These are phyloP conservation scores for Ancistrus triradiatus DNA, from an alignment of 2,113 vertebrate species.

Conservation along the genomic window DNA sequence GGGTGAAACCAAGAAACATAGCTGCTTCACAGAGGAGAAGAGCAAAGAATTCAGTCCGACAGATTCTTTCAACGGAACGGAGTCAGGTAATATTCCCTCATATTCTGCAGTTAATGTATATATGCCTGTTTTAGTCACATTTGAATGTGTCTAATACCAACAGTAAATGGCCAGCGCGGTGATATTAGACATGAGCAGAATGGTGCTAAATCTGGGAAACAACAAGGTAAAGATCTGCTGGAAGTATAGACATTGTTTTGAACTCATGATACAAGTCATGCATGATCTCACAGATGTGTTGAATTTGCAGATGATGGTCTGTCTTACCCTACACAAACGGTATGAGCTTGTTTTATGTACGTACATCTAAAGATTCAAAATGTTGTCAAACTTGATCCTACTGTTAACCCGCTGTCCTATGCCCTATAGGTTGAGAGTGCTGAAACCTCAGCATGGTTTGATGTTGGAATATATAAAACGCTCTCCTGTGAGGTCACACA, in stretches of 20 bases:
- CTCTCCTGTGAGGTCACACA: conserved; percentile 84
- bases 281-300: neutral
- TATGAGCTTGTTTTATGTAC: too few relatives aligned
- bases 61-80: neutral
- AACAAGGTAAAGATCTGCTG: neutral
- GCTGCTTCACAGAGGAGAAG: conserved; percentile 8
- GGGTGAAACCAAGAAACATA: neutral
- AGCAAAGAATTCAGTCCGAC: neutral
- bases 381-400: neutral
- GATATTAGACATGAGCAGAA: neutral
- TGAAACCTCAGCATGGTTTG: conserved; percentile 73
- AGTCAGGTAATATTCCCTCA: conserved; percentile 5
- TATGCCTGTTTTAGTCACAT: too few relatives aligned
- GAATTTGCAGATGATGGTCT: conserved; percentile 19
- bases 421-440: conserved; percentile 23
- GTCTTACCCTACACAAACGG: conserved; percentile 17
- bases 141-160: neutral
- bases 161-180: neutral
- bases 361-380: too few relatives aligned
- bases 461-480: conserved; percentile 89
- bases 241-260: neutral
- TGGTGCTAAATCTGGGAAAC: neutral
- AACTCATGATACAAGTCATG: too few relatives aligned
- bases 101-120: too few relatives aligned
- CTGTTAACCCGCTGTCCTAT: neutral